Base-by-base conservation (phyloP, 1,140 invertebrate species). In the Eumeta japonica region DNA sequence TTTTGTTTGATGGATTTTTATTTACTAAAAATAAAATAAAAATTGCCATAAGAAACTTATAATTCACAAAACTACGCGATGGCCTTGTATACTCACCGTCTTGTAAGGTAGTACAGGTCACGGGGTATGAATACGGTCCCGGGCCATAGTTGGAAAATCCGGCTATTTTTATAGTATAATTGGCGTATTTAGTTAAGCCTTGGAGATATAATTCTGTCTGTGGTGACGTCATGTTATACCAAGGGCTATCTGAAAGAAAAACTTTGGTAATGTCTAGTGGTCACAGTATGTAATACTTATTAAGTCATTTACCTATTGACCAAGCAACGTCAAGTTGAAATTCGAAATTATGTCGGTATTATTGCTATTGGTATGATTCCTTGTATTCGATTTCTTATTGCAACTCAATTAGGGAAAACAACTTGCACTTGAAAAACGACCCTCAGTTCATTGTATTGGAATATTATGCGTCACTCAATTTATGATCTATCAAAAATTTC, bases 61-160 rank as follows among this genome's bases (percentile, higher is more conserved):
- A n/a, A 9, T 9, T n/a, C 9, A 9, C n/a, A 9, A 27, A n/a
- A 27, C n/a, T 9, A 27, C n/a, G 7, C 9, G n/a, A 27, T 9
- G n/a, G 24, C n/a, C 7, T 27, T n/a, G n/a, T n/a, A 19, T 28
- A 52, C 48, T 65, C 75, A 87, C 85, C 78, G 70, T 92, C 87
- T 68, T 92, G 87, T 40, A 88, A 81, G 0, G 91, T 93, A 16
- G 80, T 81, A 54, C 90, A 90, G 58, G 84, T 84, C 37, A 92
- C 79, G 7, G 88, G 81, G 28, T 76, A 68, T 38, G 88, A 90
- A 32, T 87, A 76, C 2, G 87, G 80, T 13, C 91, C 91, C 50
- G 90, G 84, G 0, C 89, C 92, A 12, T 85, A 87, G 28, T 84
- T 81, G 0, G 90, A 94, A 51, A 86, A 92, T 2, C 90, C 91